Evolutionary conservation across 2,113 vertebrate species (phyloP).

Genomic region (Pica pica): DNA sequence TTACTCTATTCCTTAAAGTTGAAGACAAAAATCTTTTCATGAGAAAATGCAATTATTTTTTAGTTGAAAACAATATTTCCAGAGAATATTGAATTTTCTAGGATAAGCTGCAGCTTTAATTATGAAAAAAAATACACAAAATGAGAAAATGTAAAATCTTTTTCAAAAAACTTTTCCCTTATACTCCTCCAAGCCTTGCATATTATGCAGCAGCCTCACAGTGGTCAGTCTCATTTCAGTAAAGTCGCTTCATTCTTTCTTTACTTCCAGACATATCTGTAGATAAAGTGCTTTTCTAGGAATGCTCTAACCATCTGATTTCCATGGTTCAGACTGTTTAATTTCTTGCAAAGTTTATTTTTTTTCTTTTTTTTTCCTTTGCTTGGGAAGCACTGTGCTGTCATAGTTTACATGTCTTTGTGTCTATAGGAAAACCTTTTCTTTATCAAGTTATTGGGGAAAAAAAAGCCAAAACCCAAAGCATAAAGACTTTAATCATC

Average conservation of each 20-base stretch:
- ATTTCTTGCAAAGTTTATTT: constrained; percentile 58
- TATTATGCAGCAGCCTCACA: constrained; percentile 82
- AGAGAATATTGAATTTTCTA: constrained; percentile 70
- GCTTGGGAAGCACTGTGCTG: constrained; percentile 77
- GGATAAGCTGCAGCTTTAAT: constrained; percentile 80
- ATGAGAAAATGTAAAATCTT: constrained; percentile 8
- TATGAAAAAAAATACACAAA: background rate
- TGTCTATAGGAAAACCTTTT: constrained; percentile 71
- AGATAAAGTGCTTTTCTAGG: constrained; percentile 72
- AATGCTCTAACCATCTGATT: constrained; percentile 73
- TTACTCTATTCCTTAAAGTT: constrained; percentile 3
- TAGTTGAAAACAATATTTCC: constrained; percentile 42
- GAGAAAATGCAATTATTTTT: constrained; percentile 30
- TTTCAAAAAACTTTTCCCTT: constrained; percentile 46
- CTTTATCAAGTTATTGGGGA: constrained; percentile 15
- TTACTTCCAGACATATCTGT: constrained; percentile 78
- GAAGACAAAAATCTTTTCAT: constrained; percentile 5
- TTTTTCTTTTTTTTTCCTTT: constrained; percentile 41
- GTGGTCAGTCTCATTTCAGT: constrained; percentile 82
- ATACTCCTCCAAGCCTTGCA: constrained; percentile 82
- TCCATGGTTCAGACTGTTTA: constrained; percentile 77
- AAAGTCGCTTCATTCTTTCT: constrained; percentile 75
- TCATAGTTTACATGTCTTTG: constrained; percentile 79
- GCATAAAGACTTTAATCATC: constrained; percentile 67
- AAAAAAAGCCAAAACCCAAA: background rate